Conservation (phyloP, 2,888 invertebrate genomes). For the Dascillus cervinus region DNA sequence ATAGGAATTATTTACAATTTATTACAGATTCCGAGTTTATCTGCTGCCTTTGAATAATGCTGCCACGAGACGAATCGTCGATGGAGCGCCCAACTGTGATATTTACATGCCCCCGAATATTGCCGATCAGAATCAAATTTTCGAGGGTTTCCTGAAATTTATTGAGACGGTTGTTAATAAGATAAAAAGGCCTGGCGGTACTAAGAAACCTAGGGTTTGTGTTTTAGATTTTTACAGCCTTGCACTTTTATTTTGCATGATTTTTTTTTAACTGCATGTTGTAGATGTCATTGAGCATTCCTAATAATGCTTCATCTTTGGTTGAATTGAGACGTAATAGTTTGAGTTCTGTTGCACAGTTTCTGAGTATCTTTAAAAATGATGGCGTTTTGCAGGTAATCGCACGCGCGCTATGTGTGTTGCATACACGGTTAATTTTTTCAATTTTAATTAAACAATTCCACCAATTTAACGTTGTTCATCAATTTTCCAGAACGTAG, state of each 20-base stretch:
- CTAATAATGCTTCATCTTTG: conserved; percentile 36
- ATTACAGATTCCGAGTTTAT: conserved; percentile 73
- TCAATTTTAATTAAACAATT: conserved; percentile 13
- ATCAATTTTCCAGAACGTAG: conserved; percentile 49
- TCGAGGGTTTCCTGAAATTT: conserved; percentile 70
- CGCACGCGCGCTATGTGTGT: too few relatives aligned
- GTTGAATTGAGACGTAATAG: conserved; percentile 43
- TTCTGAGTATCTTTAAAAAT: too few relatives aligned
- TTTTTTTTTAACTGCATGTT: conserved; percentile 35
- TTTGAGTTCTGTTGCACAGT: conserved; percentile 42
- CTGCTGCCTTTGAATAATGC: conserved; percentile 75
- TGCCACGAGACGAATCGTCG: conserved; percentile 71
- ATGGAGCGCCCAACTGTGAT: conserved; percentile 70
- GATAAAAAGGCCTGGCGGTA: conserved; percentile 64
- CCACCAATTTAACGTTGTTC: too few relatives aligned
- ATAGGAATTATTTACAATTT: conserved; percentile 6
- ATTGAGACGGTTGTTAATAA: conserved; percentile 84
- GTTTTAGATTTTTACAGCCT: conserved; percentile 6
- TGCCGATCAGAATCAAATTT: conserved; percentile 56
- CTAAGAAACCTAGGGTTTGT: conserved; percentile 71
- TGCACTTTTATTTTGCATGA: conserved; percentile 21
- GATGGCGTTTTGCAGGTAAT: too few relatives aligned
- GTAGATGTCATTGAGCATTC: conserved; percentile 44
- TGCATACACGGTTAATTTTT: conserved; percentile 2
- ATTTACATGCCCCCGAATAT: conserved; percentile 63